Base-by-base conservation (phyloP, 2,797 vertebrate species). In the Pelochelys cantorii region DNA sequence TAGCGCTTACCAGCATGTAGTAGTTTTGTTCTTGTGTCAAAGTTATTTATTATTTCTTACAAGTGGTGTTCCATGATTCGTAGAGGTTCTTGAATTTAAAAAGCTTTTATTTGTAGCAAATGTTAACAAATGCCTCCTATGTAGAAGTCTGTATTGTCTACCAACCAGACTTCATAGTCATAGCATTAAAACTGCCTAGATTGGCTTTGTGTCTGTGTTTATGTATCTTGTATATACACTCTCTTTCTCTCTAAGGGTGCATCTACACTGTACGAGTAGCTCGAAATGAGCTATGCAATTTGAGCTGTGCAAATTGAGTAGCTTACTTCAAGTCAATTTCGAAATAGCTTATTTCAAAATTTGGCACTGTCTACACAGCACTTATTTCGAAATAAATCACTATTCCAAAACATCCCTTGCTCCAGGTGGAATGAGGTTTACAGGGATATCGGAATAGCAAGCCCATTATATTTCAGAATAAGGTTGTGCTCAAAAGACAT, bases 51-150 rank as follows among this genome's bases (percentile, higher is more conserved):
- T 97, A 87, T 96, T 95, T 95, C 37, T 86, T 96, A 93, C 94
- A 95, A 97, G 95, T 96, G 94, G 90, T 95, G 90, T 93, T 92
- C 90, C 91, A 92, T 95, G 94, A 95, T 97, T 97, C 96, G 87
- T 88, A 93, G 90, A 97, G 84, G 86, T 92, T 85, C 62, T 79
- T 84, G 84, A 95, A 94, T 97, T 93, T 92, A 91, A 93, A 96
- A 93, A 92, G 90, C 91, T 88, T 54, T 97, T 93, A 91, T 97
- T 92, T 92, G 85, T 95, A 82, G 88, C 93, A 94, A 97, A 92
- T 93, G 92, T 85, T 94, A 96, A 90, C 87, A 90, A 81, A 92
- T 89, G 89, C 91, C 75, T 94, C 91, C 83, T 93, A 92, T 74
- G 65, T 84, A 86, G 92, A 95, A 86, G 79, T 83, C 87, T 94